These are phyloP conservation scores for Silurus meridionalis DNA, from an alignment of 2,113 vertebrate species.

Conservation along the genomic window DNA sequence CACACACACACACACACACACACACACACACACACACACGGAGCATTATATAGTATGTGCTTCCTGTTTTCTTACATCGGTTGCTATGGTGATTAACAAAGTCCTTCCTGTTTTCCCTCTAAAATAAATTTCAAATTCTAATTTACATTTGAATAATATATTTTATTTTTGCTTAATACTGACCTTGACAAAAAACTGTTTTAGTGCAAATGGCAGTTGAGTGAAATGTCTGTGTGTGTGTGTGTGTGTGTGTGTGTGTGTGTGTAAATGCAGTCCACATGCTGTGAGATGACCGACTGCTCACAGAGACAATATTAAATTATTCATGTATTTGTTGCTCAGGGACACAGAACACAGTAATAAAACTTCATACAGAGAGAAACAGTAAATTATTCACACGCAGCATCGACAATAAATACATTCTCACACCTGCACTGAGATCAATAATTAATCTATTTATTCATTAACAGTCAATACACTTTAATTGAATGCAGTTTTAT, in stretches of 20 bases:
- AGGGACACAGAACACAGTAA: neutral
- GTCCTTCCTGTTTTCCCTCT: neutral
- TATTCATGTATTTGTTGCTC: neutral
- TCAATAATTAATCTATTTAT: no score
- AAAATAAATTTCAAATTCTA: neutral
- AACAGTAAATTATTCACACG: neutral
- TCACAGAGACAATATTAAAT: neutral
- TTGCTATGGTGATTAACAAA: neutral
- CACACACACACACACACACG: no score
- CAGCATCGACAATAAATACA: neutral
- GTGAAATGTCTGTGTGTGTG: neutral
- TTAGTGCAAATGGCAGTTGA: neutral
- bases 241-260: constrained; percentile 8
- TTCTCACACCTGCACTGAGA: neutral
- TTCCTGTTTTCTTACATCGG: neutral
- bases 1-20: no score
- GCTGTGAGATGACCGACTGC: neutral
- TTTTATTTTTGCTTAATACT: no score
- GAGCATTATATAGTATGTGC: neutral
- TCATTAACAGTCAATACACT: no score
- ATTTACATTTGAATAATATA: neutral
- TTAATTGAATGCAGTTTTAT: no score
- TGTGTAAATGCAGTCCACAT: neutral
- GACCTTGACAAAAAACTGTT: neutral
- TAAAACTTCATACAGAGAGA: neutral